A percentile compares a stretch with the other conserved stretches of the same genome.
Conservation (phyloP, 2,797 vertebrate species). For the Argentina silus region DNA sequence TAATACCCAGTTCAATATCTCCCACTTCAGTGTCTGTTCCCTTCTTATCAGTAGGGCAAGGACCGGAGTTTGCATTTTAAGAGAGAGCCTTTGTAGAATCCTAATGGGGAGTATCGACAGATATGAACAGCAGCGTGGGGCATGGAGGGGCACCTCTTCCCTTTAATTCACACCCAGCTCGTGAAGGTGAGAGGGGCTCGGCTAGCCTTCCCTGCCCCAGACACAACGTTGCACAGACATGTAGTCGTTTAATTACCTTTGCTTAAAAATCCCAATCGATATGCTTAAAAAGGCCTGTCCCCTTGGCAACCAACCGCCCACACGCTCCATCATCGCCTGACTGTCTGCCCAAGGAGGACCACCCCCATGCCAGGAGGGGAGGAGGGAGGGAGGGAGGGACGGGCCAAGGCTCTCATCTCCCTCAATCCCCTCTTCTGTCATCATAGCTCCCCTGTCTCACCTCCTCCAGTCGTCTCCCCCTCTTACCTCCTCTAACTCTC, state of each 20-base stretch:
- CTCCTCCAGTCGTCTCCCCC: conserved; percentile 19
- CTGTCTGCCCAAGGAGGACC: conserved; percentile 35
- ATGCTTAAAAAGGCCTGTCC: conserved; percentile 64
- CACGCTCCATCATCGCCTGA: conserved; percentile 59
- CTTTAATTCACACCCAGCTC: conserved; percentile 37
- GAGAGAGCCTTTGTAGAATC: conserved; percentile 71
- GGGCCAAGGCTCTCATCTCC: conserved; percentile 34
- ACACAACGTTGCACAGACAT: conserved; percentile 57
- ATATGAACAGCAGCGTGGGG: conserved; percentile 43
- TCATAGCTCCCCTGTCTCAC: conserved; percentile 7
- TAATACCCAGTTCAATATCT: conserved; percentile 64
- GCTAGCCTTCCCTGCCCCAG: conserved; percentile 39
- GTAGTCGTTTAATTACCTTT: conserved; percentile 78
- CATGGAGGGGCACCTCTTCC: conserved; percentile 26
- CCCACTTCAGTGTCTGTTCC: conserved; percentile 57
- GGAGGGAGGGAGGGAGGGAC: conserved; percentile 19
- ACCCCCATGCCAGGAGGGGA: conserved; percentile 39
- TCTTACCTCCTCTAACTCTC: neutral
- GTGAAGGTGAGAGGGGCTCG: conserved; percentile 18
- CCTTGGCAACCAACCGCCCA: conserved; percentile 69
- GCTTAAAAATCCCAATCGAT: conserved; percentile 75
- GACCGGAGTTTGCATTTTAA: conserved; percentile 73
- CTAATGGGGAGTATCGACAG: conserved; percentile 72
- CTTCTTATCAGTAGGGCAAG: conserved; percentile 66
- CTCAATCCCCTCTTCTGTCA: conserved; percentile 19